phyloP scores from a whole-genome alignment of 2,113 vertebrate species.

The Gallinago media region DNA sequence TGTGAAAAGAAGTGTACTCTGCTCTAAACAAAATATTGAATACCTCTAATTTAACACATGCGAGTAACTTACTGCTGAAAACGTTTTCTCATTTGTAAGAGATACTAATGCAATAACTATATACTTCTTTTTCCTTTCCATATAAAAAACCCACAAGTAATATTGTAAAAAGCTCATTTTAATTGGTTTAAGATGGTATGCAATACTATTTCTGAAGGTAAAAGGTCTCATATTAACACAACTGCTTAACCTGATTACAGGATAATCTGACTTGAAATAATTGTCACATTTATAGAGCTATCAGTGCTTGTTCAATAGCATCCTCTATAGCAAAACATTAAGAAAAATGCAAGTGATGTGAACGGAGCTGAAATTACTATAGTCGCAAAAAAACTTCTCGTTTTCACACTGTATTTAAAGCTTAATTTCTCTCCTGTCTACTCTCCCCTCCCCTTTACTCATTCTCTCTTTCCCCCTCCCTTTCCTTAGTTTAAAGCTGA shows the following conservation, averaged over 20 bases:
- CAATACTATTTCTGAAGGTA: conserved; percentile 39
- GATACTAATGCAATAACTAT: not conserved
- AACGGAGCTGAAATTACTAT: conserved; percentile 35
- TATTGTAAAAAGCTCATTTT: conserved; percentile 26
- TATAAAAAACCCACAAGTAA: not conserved
- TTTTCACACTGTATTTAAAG: conserved; percentile 51
- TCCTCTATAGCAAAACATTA: conserved; percentile 26
- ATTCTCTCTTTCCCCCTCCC: conserved; percentile 1
- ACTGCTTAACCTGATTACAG: conserved; percentile 59
- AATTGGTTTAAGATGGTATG: conserved; percentile 29
- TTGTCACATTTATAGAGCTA: conserved; percentile 51
- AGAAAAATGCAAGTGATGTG: conserved; percentile 50
- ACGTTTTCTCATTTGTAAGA: not conserved
- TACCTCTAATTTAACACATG: not conserved
- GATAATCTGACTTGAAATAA: conserved; percentile 74
- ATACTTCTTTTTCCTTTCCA: not conserved
- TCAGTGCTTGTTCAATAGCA: conserved; percentile 29
- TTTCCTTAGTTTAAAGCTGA: conserved; percentile 59
- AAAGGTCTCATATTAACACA: conserved; percentile 54
- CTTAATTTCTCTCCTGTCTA: conserved; percentile 40
- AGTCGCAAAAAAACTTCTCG: conserved; percentile 35
- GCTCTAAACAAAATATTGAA: not conserved
- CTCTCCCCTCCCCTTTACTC: conserved; percentile 25
- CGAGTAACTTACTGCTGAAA: not conserved
- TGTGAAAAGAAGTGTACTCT: not conserved